Evolutionary conservation across 2,113 vertebrate genomes (phyloP), one percentile per base, ranked within the genome.

Genomic region (Tachuris rubrigastra): DNA sequence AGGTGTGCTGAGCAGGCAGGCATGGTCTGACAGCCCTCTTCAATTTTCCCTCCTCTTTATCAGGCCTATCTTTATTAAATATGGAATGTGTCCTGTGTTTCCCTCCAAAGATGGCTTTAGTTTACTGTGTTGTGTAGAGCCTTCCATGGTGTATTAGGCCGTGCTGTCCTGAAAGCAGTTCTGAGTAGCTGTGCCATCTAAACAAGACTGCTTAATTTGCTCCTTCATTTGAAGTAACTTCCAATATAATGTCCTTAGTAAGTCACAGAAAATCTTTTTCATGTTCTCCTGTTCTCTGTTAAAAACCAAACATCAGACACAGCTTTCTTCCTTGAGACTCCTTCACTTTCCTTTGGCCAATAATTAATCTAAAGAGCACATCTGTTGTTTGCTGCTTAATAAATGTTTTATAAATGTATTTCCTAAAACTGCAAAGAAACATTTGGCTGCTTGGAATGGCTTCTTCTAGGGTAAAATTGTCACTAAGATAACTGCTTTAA

Each of bases 321-420:
- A 84, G 7, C 59, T 80, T 87, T 81, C 49, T 74, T 78, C 42
- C 33, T 83, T 81, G 42, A 89, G 73, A 52, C 13, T 72, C 13
- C 19, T 77, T 92, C 41, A 9, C 44, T 79, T 90, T 56, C 52
- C 72, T 89, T 90, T 69, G 80, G 41, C 80, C 82, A 87, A 1
- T 47, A 83, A 84, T 56, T 82, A 71, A 56, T 73, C 37, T 77
- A 39, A 90, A n/a, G 65, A 90, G 74, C 58, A 28, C 52, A 69
- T 41, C 12, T 4, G 18, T 74, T 89, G 35, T 91, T 96, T 84
- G 62, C 37, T 65, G 41, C 88, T 91, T 47, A 87, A 66, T 75
- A 73, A 68, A 62, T 67, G 30, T 72, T 87, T 42, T 95, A 17
- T 52, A 22, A 71, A 77, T 50, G 19, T 71, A 25, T 75, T 90